A percentile compares a stretch with the other conserved stretches of the same genome.
phyloP scores from a whole-genome alignment of 2,113 vertebrate species.

The Xenopus laevis region DNA sequence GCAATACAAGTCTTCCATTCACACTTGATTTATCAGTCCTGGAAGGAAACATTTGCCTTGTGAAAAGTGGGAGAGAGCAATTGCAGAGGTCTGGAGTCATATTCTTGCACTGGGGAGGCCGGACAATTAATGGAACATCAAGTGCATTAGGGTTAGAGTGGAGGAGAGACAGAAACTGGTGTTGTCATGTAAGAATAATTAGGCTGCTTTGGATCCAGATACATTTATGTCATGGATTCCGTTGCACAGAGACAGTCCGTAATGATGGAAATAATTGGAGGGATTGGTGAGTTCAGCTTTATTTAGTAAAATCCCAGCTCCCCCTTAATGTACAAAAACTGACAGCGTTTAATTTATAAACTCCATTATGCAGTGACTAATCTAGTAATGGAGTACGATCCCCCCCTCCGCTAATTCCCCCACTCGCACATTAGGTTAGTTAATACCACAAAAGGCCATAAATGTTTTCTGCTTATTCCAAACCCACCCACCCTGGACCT shows the following conservation, averaged over 20 bases:
- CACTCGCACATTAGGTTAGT: slow-evolving; percentile 31
- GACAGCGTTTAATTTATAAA: slow-evolving; percentile 40
- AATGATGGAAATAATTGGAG: slow-evolving; percentile 9
- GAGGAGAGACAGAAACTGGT: neutral
- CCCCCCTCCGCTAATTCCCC: slow-evolving; percentile 23
- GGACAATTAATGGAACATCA: neutral
- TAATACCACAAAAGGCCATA: slow-evolving; percentile 29
- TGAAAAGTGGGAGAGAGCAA: neutral
- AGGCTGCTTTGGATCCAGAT: neutral
- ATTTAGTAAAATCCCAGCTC: neutral
- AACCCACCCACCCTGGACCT: neutral
- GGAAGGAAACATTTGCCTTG: neutral
- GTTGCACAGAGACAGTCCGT: neutral
- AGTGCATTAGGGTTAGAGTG: neutral
- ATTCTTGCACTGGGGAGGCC: neutral
- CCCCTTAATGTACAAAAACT: slow-evolving; percentile 22
- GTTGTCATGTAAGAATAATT: neutral
- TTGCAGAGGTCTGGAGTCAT: neutral
- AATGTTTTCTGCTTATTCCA: slow-evolving; percentile 5
- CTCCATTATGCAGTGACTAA: slow-evolving; percentile 40
- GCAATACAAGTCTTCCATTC: no score
- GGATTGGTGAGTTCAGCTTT: neutral
- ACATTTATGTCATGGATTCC: neutral
- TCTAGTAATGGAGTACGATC: slow-evolving; percentile 40
- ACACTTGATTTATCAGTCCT: no score